Percentiles rank a stretch among this genome's conserved stretches.
Conservation (phyloP, 2,113 vertebrate genomes). For the Psephotus haematonotus region DNA sequence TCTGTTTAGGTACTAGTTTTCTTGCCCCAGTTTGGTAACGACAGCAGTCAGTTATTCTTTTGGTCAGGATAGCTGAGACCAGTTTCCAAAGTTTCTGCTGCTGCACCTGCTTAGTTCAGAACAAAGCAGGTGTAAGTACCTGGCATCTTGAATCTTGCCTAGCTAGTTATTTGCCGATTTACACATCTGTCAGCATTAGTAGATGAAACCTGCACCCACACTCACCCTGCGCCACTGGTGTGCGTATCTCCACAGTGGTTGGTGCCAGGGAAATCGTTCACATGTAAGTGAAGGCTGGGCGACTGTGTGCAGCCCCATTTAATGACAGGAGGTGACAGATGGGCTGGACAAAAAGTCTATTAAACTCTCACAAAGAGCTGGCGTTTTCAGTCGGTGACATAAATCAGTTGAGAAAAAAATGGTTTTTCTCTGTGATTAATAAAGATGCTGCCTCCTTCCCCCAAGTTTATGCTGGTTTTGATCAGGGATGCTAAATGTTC, state of each 20-base stretch:
- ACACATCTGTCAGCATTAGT: fast-evolving
- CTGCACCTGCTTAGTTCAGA: not conserved
- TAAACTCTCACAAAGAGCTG: not conserved
- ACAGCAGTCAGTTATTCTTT: not conserved
- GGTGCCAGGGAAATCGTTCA: not conserved
- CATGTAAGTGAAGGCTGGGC: fast-evolving
- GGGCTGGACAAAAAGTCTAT: not conserved
- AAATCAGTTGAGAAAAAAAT: not conserved
- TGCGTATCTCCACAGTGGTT: fast-evolving
- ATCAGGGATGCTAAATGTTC: too few species aligned
- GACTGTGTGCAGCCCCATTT: not conserved
- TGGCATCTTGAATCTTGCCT: not conserved
- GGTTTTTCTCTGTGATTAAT: not conserved
- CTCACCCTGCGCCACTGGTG: not conserved
- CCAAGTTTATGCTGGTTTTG: not conserved
- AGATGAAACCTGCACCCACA: fast-evolving
- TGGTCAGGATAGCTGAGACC: not conserved
- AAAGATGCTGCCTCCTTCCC: not conserved
- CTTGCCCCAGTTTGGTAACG: not conserved
- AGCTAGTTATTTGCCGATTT: not conserved
- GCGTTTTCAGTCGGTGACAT: not conserved
- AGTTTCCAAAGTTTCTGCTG: not conserved
- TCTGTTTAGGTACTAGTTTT: not conserved
- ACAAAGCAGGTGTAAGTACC: not conserved
- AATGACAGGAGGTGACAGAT: not conserved